Conservation (phyloP, 2,113 vertebrate genomes). For the Tetraodon nigroviridis region DNA sequence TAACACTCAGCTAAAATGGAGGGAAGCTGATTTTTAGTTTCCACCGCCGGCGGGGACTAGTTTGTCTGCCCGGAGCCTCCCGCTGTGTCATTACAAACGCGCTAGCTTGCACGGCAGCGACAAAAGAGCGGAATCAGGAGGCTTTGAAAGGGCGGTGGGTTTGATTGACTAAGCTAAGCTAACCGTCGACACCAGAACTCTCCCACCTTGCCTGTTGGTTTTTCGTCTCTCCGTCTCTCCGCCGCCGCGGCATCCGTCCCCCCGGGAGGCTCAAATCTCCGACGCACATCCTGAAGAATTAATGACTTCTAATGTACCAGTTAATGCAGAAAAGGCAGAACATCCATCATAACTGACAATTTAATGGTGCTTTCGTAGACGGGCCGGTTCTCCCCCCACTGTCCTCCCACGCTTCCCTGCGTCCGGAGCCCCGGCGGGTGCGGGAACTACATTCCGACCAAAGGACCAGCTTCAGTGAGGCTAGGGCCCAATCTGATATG, state of each 20-base stretch:
- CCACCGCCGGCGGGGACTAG: too few relatives aligned
- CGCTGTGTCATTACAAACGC: slow-evolving; percentile 1
- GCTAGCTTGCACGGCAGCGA: neutral
- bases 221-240: neutral
- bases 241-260: neutral
- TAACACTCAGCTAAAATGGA: too few relatives aligned
- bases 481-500: too few relatives aligned
- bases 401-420: slow-evolving; percentile 14
- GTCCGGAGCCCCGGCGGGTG: too few relatives aligned
- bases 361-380: slow-evolving; percentile 76
- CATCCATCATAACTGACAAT: slow-evolving; percentile 80
- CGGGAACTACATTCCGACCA: too few relatives aligned
- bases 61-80: slow-evolving; percentile 1
- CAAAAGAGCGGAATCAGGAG: neutral
- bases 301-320: slow-evolving; percentile 80
- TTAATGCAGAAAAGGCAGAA: slow-evolving; percentile 76
- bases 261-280: slow-evolving; percentile 73
- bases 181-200: slow-evolving; percentile 11
- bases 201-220: slow-evolving; percentile 44
- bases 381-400: slow-evolving; percentile 55
- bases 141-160: neutral
- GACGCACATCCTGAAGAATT: slow-evolving; percentile 78
- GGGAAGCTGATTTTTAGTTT: too few relatives aligned
- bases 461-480: too few relatives aligned
- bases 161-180: too few relatives aligned